Conservation (phyloP, 1,140 invertebrate species). For the Melipona quadrifasciata region DNA sequence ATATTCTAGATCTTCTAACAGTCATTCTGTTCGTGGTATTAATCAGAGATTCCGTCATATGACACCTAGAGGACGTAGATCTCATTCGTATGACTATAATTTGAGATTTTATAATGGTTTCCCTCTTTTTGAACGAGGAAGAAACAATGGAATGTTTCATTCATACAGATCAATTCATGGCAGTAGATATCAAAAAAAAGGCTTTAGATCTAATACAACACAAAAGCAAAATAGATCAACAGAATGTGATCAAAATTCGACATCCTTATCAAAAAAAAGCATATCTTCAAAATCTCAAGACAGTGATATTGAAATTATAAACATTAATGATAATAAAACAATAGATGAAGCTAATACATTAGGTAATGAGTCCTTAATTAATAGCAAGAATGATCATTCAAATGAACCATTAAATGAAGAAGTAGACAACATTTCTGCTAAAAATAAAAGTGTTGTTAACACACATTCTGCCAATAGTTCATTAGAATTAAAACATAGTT, state of each 20-base stretch:
- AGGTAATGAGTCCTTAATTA: not conserved
- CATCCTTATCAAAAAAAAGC: conserved; percentile 1
- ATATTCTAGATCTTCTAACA: conserved; percentile 32
- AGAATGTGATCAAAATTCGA: not conserved
- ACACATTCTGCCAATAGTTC: not conserved
- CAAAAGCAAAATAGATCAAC: not conserved
- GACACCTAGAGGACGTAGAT: conserved; percentile 39
- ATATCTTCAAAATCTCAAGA: not conserved
- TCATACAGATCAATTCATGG: not conserved
- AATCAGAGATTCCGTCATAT: conserved; percentile 40
- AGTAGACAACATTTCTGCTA: not conserved
- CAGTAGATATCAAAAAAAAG: not conserved
- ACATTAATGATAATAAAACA: not conserved
- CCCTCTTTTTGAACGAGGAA: conserved; percentile 28
- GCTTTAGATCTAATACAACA: not conserved
- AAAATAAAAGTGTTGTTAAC: not conserved
- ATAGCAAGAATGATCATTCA: not conserved
- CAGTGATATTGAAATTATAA: not conserved
- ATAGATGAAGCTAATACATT: not conserved
- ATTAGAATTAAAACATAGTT: not conserved
- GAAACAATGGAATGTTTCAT: conserved; percentile 17
- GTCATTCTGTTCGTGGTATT: conserved; percentile 4
- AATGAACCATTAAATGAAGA: not conserved
- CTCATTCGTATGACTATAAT: conserved; percentile 26
- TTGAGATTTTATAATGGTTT: conserved; percentile 15